These are phyloP conservation scores for Urosaurus nigricauda DNA, from an alignment of 2,797 vertebrate genomes.

Conservation along the genomic window DNA sequence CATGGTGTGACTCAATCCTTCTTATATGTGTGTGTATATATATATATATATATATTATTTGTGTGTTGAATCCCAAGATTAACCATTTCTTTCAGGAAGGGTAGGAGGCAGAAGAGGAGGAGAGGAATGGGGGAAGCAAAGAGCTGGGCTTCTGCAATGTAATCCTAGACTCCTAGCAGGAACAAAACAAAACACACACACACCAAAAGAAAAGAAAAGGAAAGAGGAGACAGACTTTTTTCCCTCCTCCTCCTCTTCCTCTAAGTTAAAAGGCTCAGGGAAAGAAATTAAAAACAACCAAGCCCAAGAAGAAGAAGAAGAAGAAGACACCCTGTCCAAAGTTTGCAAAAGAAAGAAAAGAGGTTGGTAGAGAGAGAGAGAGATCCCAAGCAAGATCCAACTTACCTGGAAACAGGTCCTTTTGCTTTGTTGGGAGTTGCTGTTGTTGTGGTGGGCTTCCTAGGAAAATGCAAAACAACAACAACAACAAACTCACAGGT, in stretches of 20 bases:
- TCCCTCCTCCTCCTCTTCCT: neutral
- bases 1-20: too few species aligned
- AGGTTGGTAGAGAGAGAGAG: neutral
- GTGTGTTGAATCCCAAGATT: too few species aligned
- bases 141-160: neutral
- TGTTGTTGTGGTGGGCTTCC: too few species aligned
- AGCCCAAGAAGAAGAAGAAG: too few species aligned
- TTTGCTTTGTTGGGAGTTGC: too few species aligned
- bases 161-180: constrained; percentile 15
- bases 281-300: neutral
- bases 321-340: too few species aligned
- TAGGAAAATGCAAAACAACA: neutral
- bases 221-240: neutral
- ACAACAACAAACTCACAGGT: neutral
- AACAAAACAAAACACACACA: constrained; percentile 33
- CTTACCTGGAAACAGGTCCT: constrained; percentile 36
- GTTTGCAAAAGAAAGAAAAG: constrained; percentile 19
- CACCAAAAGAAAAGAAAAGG: too few species aligned
- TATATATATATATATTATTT: too few species aligned
- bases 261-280: neutral
- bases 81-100: neutral
- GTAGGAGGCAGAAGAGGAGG: neutral
- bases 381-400: neutral
- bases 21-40: too few species aligned
- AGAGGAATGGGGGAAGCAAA: neutral